Evolutionary conservation across 2,888 invertebrate genomes (phyloP), one percentile per base, ranked within the genome.

Genomic region (Tromatobia lineatoria): DNA sequence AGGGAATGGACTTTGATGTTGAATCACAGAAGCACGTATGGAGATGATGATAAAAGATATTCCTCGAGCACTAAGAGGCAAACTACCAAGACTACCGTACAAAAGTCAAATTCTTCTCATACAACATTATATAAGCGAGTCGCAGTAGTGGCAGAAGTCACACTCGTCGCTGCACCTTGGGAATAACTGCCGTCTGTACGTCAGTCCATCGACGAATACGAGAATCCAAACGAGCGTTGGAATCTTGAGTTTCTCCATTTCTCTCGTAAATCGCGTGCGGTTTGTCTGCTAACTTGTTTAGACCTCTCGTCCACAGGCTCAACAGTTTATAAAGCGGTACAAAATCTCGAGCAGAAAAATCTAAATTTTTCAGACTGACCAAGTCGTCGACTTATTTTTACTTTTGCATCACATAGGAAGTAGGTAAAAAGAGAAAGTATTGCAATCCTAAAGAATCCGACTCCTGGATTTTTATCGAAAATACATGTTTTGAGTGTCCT

Each of bases 1-100:
- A 11, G 50, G 50, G n/a, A 67, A 57, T 57, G 76, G 70, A 82
- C 76, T 82, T 71, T 71, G 66, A 23, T 38, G 71, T 38, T 54
- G 47, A 71, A 71, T 45, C 50, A 15, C 54, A 34, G 13, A 15
- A 34, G 23, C 59, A 45, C 38, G 59, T 34, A 61, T 61, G 18
- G 59, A 61, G n/a, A 59, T 59, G 29, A 54, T 54, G 54, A 61
- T 13, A 34, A 61, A 61, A 66, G 11, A 77, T 64, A 82, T 82
- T 66, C 54, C 57, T n/a, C 18, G 59, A n/a, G 10, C 29, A 34
- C 18, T 34, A n/a, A 54, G 54, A 38, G 42, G 50, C 45, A 25
- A 23, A 38, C 42, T 57, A 54, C 54, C 54, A 25, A 34, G 29
- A 73, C 66, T 80, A 45, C 8, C 23, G 23, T 20, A 50, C 15